Base-by-base conservation (phyloP, 1,140 invertebrate genomes). In the Nymphalis io region DNA sequence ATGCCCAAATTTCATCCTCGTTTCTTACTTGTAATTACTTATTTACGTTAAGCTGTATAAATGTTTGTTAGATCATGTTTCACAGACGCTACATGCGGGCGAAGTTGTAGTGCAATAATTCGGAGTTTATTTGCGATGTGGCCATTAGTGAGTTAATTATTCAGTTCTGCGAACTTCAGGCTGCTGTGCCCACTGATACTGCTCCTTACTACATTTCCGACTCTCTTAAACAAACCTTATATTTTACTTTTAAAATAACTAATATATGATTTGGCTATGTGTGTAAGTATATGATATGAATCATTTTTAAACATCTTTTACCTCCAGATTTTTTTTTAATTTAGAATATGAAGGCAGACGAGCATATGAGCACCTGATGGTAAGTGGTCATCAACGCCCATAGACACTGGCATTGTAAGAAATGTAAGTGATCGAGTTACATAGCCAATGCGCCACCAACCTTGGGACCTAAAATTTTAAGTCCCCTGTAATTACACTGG, bases 141-240 rank as follows among this genome's bases (percentile, higher is more conserved):
- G 83, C 85, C 83, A 87, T 90, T 90, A 90, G 78, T 67, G 76
- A 76, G 86, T 88, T 88, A 90, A 90, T 90, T 89, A 90, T 89
- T 88, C 83, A 88, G 79, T 76, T 73, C 72, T 67, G 70, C 70
- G 66, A 74, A 74, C 76, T 72, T 69, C 67, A 68, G 70, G 69
- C 65, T 83, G 67, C 67, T 83, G 80, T 79, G 73, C 66, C 64
- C 69, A 68, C 77, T 78, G 78, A 84, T 84, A 85, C 69, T 62
- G 73, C 59, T 62, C 61, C 63, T 68, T 71, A 51, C 65, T 62
- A 40, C 62, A 48, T 70, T 53, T 68, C 51, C 51, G 51, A 23
- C 51, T 55, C 21, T 18, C 21, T 27, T 18, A 55, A 21, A 20
- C 23, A 13, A 55, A 5, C 21, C 23, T 55, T 27, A 27, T 16